Conservation (phyloP, 2,113 vertebrate genomes). For the Sylvia atricapilla region DNA sequence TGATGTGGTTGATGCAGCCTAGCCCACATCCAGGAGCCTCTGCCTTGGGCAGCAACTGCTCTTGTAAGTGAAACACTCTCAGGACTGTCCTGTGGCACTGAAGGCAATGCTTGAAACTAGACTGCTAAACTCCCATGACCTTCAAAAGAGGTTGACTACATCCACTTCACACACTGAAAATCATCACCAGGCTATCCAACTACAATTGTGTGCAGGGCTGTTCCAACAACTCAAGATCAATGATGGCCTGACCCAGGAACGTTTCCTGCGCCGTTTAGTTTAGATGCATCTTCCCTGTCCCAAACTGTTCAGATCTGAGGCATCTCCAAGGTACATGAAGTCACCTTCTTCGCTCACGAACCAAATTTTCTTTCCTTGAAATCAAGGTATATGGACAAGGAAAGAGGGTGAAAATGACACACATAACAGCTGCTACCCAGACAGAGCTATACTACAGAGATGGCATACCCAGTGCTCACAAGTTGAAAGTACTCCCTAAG, state of each 20-base stretch:
- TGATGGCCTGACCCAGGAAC: background rate
- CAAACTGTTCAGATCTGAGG: background rate
- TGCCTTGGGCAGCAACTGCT: background rate
- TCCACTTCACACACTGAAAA: background rate
- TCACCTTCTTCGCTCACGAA: background rate
- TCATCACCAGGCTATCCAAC: background rate
- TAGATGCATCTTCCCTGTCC: background rate
- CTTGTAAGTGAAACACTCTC: background rate
- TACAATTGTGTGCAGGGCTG: accelerated
- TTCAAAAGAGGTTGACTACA: background rate
- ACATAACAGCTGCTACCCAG: background rate
- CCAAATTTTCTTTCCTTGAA: background rate
- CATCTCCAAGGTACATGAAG: background rate
- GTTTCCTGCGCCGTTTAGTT: background rate
- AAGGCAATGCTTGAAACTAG: background rate
- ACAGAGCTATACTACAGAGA: background rate
- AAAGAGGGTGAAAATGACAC: background rate
- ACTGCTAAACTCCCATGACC: background rate
- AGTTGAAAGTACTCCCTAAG: accelerated
- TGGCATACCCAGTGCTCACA: background rate
- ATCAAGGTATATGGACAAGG: background rate
- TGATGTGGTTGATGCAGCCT: background rate
- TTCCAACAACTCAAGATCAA: background rate
- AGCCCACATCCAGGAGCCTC: background rate
- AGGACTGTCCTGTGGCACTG: background rate